A percentile compares a stretch with the other conserved stretches of the same genome.
Evolutionary conservation across 1,140 invertebrate species (phyloP).

Genomic region (Drosophila paulistorum): DNA sequence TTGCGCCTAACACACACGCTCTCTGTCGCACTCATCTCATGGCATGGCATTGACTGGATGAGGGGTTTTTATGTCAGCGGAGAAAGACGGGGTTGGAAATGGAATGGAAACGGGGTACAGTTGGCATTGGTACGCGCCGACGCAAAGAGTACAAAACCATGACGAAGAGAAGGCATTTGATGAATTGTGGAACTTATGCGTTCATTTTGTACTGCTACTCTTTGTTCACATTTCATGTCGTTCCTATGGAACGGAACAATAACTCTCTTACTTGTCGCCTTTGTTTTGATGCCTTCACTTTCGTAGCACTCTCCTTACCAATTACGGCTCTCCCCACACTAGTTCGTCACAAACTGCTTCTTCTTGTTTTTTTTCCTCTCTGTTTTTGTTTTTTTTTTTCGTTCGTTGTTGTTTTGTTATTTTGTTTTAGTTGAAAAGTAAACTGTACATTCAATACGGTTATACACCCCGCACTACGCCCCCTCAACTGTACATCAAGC

Average conservation of each 20-base stretch:
- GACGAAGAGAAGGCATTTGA: slow-evolving; percentile 34
- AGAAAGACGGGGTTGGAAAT: slow-evolving; percentile 55
- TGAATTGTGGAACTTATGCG: slow-evolving; percentile 67
- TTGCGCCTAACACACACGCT: not conserved
- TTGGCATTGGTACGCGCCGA: slow-evolving; percentile 67
- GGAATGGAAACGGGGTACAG: slow-evolving; percentile 66
- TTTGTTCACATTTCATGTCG: slow-evolving; percentile 25
- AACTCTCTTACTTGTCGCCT: slow-evolving; percentile 52
- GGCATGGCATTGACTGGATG: not conserved
- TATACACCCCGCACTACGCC: not conserved
- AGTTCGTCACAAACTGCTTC: slow-evolving; percentile 80
- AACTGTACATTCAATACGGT: slow-evolving; percentile 48
- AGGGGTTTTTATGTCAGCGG: slow-evolving; percentile 70
- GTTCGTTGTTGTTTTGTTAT: slow-evolving; percentile 3
- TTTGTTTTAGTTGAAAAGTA: slow-evolving; percentile 39
- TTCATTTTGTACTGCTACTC: slow-evolving; percentile 43
- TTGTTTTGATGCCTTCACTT: slow-evolving; percentile 69
- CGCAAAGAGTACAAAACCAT: slow-evolving; percentile 39
- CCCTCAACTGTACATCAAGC: slow-evolving; percentile 2
- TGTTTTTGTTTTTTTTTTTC: slow-evolving; percentile 14
- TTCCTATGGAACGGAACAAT: slow-evolving; percentile 36
- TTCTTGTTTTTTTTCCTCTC: slow-evolving; percentile 57
- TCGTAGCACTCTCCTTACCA: slow-evolving; percentile 56
- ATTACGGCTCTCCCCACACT: slow-evolving; percentile 68
- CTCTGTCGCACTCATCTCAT: not conserved